Evolutionary conservation across 2,888 invertebrate genomes (phyloP), one percentile per base, ranked within the genome.

Genomic region (Craniophora ligustri): DNA sequence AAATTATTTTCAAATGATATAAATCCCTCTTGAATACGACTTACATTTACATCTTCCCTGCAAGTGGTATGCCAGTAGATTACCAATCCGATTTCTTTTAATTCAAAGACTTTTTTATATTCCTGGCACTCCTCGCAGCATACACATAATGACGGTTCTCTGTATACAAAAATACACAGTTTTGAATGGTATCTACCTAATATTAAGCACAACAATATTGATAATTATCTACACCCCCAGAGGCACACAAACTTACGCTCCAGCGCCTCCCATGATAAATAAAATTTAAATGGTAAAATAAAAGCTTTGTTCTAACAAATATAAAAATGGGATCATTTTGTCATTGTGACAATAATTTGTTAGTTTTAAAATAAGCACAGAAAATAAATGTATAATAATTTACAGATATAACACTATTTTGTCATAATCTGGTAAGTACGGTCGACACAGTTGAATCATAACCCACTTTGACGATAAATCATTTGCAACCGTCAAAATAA

Each of bases 11-110:
- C n/a, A n/a, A n/a, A n/a, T n/a, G n/a, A n/a, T n/a, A n/a, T n/a
- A n/a, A n/a, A n/a, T n/a, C n/a, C n/a, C n/a, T n/a, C n/a, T n/a
- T n/a, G n/a, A 38, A 15, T 2, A 2, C 7, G 5, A 13, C 14
- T 11, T 11, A 5, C 30, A 75, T 76, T 75, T 60, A 84, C 82
- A 56, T 70, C 32, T 28, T 70, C 56, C 14, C 38, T 44, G 23
- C 41, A 30, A 28, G 53, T 58, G 10, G 46, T 61, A 61, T 78
- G 76, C 10, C 72, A 71, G 65, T 85, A 85, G 47, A 86, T 70
- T 14, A 77, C 63, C 51, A 87, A 69, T 15, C 82, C 87, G 13
- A 66, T 58, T 34, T 80, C 74, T 50, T 79, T 67, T 2, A 81
- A 42, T 21, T 82, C 76, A 19, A 75, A 42, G 5, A 84, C 57